Conservation (phyloP, 2,113 vertebrate species). For the rabbit (Oryctolagus cuniculus) region mOryCun1.1 NC_091453.1:134213501-134214000, state of each 20-base stretch:
- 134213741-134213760: background rate
- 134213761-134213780: background rate
- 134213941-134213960: background rate
- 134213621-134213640: background rate
- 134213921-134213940: background rate
- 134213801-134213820: conserved; percentile 34
- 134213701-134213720: conserved; percentile 8
- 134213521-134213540: conserved; percentile 30
- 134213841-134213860: background rate
- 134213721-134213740: conserved; percentile 23
- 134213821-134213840: conserved; percentile 16
- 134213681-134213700: background rate
- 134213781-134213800: background rate
- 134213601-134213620: background rate
- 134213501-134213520: background rate
- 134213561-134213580: background rate
- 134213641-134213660: background rate
- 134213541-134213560: background rate
- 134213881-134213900: conserved; percentile 25
- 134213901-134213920: background rate
- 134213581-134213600: background rate
- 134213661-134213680: background rate
- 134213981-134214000: background rate
- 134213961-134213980: background rate
- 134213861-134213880: conserved; percentile 5